Evolutionary conservation across 1,140 invertebrate species (phyloP), one percentile per base, ranked within the genome.

Genomic region (Pararge aegeria): DNA sequence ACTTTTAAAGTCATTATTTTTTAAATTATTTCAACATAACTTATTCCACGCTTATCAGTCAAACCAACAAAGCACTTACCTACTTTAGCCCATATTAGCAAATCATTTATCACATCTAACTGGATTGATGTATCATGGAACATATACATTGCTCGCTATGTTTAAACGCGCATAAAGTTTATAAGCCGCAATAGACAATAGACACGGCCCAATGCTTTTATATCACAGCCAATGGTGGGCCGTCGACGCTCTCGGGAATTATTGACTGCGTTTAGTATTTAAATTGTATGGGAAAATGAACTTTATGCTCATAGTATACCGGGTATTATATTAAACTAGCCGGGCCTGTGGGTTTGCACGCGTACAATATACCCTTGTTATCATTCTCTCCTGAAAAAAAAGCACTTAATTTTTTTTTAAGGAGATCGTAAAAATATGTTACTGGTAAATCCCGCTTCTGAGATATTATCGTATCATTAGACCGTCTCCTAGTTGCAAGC

Each of bases 151-250:
- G 70, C 76, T 55, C 46, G 65, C 48, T 71, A 61, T 64, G 61
- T 57, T 60, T 48, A 60, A 61, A 60, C 59, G 59, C 54, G 46
- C 66, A 68, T 70, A 64, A 68, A 70, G 67, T 71, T 64, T 66
- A 70, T 72, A 73, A 66, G 48, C 55, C 61, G 62, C 57, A 72
- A 56, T 68, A 74, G 66, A 77, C 80, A 80, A 86, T 83, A 76
- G 73, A 78, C 56, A 50, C n/a, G 56, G 55, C 46, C 52, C 64
- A 73, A 59, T 61, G 62, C 62, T 55, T 70, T 78, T 83, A 83
- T 83, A 81, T 81, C 73, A 81, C 60, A 38, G 18, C 37, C 70
- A 78, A 84, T 81, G 69, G 70, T 57, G 60, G 58, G 68, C 61
- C 73, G 71, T 61, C 70, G 71, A 76, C 64, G 66, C 66, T 66